phyloP scores from a whole-genome alignment of 1,140 invertebrate species.

The Monomorium pharaonis region DNA sequence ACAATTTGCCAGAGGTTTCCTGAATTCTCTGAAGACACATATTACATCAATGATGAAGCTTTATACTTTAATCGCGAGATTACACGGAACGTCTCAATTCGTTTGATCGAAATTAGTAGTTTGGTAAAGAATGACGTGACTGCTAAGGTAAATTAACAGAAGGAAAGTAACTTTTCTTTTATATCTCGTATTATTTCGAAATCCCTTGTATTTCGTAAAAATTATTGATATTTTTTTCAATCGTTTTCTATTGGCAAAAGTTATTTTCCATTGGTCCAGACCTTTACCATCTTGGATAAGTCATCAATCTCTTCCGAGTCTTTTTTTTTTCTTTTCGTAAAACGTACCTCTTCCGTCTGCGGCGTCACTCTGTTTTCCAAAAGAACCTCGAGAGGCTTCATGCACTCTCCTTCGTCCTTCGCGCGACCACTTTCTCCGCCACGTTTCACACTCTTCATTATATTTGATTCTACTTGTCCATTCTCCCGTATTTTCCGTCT shows the following conservation, averaged over 20 bases:
- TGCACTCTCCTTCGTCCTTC: slow-evolving; percentile 41
- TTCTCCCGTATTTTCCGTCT: slow-evolving; percentile 38
- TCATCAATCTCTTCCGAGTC: not conserved
- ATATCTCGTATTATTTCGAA: not conserved
- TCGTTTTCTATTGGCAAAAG: not conserved
- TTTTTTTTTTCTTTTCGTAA: too few species aligned
- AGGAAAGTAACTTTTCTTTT: not conserved
- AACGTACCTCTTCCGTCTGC: slow-evolving; percentile 72
- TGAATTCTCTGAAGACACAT: not conserved
- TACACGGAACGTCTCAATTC: not conserved
- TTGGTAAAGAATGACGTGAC: not conserved
- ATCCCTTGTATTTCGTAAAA: not conserved
- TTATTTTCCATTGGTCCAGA: not conserved
- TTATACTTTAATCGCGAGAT: slow-evolving; percentile 29
- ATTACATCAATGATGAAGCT: slow-evolving; percentile 1
- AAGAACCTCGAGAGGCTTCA: slow-evolving; percentile 82
- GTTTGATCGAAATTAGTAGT: slow-evolving; percentile 1
- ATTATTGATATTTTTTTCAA: not conserved
- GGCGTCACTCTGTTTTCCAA: slow-evolving; percentile 75
- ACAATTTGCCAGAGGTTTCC: slow-evolving; percentile 55
- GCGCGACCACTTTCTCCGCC: slow-evolving; percentile 6
- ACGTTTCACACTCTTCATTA: not conserved
- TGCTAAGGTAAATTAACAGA: not conserved
- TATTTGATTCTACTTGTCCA: slow-evolving; percentile 16
- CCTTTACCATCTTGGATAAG: not conserved